Conservation (phyloP, 2,888 invertebrate genomes). For the Brachyptera putata region DNA sequence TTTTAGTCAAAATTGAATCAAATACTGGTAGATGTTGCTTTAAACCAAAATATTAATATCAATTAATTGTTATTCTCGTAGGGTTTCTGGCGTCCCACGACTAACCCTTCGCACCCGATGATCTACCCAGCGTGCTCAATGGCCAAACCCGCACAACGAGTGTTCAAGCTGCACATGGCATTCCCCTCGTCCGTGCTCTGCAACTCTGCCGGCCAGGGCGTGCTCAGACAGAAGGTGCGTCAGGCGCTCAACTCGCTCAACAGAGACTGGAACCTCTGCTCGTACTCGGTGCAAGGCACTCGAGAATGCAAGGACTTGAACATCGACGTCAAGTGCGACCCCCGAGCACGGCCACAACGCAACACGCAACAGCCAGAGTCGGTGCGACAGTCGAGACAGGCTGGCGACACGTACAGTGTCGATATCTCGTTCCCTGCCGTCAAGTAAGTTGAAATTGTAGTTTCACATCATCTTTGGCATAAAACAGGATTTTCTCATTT, state of each 20-base stretch:
- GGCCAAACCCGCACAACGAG: constrained; percentile 86
- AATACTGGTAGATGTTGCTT: too few relatives aligned
- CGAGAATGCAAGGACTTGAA: constrained; percentile 86
- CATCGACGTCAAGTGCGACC: constrained; percentile 89
- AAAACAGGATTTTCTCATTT: too few relatives aligned
- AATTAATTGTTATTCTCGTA: too few relatives aligned
- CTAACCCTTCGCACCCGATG: constrained; percentile 70
- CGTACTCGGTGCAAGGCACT: constrained; percentile 77
- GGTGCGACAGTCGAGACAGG: constrained; percentile 76
- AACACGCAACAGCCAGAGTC: constrained; percentile 58
- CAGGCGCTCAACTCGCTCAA: constrained; percentile 87
- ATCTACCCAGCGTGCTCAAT: constrained; percentile 91
- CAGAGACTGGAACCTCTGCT: constrained; percentile 96
- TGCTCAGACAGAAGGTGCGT: constrained; percentile 82
- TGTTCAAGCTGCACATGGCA: constrained; percentile 88
- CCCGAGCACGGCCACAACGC: constrained; percentile 62
- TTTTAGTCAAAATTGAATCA: too few relatives aligned
- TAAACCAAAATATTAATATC: too few relatives aligned
- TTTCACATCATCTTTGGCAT: too few relatives aligned
- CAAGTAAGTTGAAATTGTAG: constrained; percentile 70
- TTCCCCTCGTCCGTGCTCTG: constrained; percentile 96
- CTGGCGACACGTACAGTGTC: constrained; percentile 85
- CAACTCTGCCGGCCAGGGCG: constrained; percentile 91
- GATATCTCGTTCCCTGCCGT: constrained; percentile 89
- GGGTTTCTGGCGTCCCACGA: constrained; percentile 94